phyloP scores from a whole-genome alignment of 1,140 invertebrate species.

The Danaus plexippus region DNA sequence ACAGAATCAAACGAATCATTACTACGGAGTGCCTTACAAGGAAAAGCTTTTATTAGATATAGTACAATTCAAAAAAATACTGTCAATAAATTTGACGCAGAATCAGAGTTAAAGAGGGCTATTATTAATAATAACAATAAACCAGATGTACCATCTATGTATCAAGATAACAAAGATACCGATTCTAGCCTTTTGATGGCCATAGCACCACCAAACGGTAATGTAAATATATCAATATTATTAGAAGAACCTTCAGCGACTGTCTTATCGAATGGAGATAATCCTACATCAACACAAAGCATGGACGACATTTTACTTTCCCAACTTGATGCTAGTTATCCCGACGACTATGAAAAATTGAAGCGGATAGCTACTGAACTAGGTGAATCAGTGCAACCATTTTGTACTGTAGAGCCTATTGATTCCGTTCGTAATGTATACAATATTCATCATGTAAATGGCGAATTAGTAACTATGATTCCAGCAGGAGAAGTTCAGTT shows the following conservation, averaged over 20 bases:
- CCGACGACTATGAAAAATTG: slow-evolving; percentile 82
- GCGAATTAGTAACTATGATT: slow-evolving; percentile 67
- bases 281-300: slow-evolving; percentile 75
- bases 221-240: slow-evolving; percentile 68
- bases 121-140: slow-evolving; percentile 67
- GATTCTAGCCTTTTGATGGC: slow-evolving; percentile 58
- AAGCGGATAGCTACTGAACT: slow-evolving; percentile 83
- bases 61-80: slow-evolving; percentile 66
- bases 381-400: slow-evolving; percentile 79
- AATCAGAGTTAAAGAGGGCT: slow-evolving; percentile 54
- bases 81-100: slow-evolving; percentile 46
- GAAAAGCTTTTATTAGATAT: slow-evolving; percentile 76
- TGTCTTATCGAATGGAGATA: slow-evolving; percentile 65
- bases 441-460: slow-evolving; percentile 67
- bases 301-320: slow-evolving; percentile 82
- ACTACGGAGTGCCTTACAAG: slow-evolving; percentile 84
- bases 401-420: slow-evolving; percentile 76
- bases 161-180: slow-evolving; percentile 51
- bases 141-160: slow-evolving; percentile 68
- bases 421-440: slow-evolving; percentile 69
- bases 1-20: slow-evolving; percentile 80
- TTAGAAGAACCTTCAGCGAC: slow-evolving; percentile 58
- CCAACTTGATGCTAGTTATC: slow-evolving; percentile 77
- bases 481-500: slow-evolving; percentile 64
- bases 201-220: slow-evolving; percentile 60